Conservation (phyloP, 2,888 invertebrate genomes). For the Chelonus formosanus region DNA sequence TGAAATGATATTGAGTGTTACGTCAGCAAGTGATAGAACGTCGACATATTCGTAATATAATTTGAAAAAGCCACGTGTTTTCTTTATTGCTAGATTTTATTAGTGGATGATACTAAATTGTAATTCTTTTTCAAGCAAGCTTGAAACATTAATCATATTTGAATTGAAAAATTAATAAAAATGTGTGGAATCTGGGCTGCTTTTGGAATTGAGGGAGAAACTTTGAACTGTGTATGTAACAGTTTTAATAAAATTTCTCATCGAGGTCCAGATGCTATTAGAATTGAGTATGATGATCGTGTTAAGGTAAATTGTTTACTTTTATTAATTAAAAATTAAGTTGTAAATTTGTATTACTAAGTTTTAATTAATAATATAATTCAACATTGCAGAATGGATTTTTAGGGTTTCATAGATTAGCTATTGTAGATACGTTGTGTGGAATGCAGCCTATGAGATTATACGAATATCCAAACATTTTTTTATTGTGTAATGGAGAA, state of each 20-base stretch:
- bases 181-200: constrained; percentile 86
- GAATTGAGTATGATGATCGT: constrained; percentile 74
- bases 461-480: constrained; percentile 72
- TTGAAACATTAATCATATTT: neutral
- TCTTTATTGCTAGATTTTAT: no score
- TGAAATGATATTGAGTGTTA: no score
- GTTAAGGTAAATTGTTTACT: constrained; percentile 66
- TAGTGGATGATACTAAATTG: no score
- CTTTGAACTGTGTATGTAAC: constrained; percentile 69
- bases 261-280: constrained; percentile 80
- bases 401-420: constrained; percentile 76
- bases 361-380: constrained; percentile 2
- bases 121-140: no score
- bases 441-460: constrained; percentile 83
- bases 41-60: no score
- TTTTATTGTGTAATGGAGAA: constrained; percentile 84
- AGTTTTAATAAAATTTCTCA: constrained; percentile 74
- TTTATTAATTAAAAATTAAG: neutral
- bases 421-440: constrained; percentile 76
- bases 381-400: constrained; percentile 67
- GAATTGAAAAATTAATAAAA: constrained; percentile 28
- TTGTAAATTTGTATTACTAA: neutral
- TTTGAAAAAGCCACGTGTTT: no score
- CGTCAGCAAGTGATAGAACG: no score
- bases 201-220: constrained; percentile 72